phyloP scores from a whole-genome alignment of 2,113 vertebrate genomes.

The Alaudala cheleensis region DNA sequence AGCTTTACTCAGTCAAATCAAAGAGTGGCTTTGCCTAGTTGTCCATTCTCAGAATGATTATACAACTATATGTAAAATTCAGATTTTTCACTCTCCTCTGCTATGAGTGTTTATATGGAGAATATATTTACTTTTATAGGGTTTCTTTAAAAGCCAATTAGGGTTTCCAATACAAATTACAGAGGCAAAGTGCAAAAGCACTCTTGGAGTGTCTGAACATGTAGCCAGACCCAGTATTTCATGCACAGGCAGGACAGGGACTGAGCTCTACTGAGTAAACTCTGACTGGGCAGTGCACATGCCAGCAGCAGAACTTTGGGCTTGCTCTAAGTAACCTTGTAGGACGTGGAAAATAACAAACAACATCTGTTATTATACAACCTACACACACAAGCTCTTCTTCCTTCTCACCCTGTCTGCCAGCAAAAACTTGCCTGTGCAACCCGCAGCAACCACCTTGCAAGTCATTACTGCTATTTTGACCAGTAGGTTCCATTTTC shows the following conservation, averaged over 20 bases:
- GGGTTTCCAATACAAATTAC: background rate
- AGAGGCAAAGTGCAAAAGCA: background rate
- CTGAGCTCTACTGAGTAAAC: background rate
- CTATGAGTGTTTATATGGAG: background rate
- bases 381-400: background rate
- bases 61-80: background rate
- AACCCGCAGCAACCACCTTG: background rate
- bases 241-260: background rate
- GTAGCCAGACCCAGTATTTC: background rate
- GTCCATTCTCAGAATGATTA: background rate
- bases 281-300: background rate
- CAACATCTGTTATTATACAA: background rate
- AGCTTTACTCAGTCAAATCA: background rate
- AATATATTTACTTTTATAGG: background rate
- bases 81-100: background rate
- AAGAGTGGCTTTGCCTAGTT: background rate
- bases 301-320: background rate
- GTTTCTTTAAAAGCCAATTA: background rate
- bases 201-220: background rate
- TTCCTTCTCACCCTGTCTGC: background rate
- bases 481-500: background rate
- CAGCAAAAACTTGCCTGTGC: background rate
- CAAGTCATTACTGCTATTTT: background rate
- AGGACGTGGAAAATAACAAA: background rate
- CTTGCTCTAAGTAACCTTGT: background rate